Percentiles rank a stretch among this genome's conserved stretches.
Conservation (phyloP, 2,113 vertebrate genomes). For the Synchiropus splendidus region DNA sequence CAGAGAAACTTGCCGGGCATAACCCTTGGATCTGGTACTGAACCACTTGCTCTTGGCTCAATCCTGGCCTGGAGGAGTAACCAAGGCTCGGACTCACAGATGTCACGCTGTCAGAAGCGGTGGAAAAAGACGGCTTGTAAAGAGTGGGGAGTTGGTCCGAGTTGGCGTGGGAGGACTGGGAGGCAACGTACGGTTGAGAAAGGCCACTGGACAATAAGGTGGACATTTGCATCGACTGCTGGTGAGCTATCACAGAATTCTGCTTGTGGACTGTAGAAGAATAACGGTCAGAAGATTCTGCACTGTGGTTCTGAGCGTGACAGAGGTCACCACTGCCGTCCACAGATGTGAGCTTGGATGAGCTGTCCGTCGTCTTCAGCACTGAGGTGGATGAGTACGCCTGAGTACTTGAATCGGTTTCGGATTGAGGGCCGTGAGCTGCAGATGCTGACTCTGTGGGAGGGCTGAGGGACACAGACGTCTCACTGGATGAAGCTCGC, state of each 20-base stretch:
- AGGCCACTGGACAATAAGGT: conserved; percentile 82
- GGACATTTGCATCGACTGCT: conserved; percentile 85
- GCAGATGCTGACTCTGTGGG: conserved; percentile 75
- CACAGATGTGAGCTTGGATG: conserved; percentile 70
- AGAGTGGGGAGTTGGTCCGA: conserved; percentile 82
- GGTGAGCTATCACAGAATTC: conserved; percentile 85
- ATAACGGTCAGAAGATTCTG: conserved; percentile 80
- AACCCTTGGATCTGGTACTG: conserved; percentile 80
- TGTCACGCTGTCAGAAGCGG: conserved; percentile 74
- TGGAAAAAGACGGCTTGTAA: conserved; percentile 82
- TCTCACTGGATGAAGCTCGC: conserved; percentile 80
- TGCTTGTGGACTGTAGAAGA: conserved; percentile 82
- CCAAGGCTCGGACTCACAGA: conserved; percentile 77
- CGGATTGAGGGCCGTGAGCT: conserved; percentile 78
- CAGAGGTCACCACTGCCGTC: conserved; percentile 74
- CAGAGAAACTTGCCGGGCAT: conserved; percentile 79
- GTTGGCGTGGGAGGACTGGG: conserved; percentile 77
- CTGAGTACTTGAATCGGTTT: conserved; percentile 70
- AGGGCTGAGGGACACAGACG: conserved; percentile 78
- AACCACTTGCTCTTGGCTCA: conserved; percentile 65
- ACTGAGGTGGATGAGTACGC: conserved; percentile 74
- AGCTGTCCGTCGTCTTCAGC: conserved; percentile 76
- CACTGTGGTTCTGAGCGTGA: conserved; percentile 70
- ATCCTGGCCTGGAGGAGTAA: conserved; percentile 74
- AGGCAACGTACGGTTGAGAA: conserved; percentile 79